Evolutionary conservation across 2,888 invertebrate genomes (phyloP).

Genomic region (Quadroppia sp.): DNA sequence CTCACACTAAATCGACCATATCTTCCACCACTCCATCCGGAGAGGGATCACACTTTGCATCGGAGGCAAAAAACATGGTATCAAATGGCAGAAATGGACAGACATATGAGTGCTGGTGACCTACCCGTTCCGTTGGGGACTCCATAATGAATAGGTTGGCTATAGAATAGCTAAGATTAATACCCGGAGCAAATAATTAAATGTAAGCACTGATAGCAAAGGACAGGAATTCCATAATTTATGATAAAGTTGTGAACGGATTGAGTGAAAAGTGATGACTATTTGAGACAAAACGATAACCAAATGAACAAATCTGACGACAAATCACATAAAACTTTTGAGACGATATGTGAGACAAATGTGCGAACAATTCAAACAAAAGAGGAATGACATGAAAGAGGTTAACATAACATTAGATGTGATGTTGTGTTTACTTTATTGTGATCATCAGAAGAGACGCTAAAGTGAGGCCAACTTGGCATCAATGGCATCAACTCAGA

Average conservation of each 20-base stretch:
- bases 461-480: conserved; percentile 26
- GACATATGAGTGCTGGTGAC: neutral
- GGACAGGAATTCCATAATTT: neutral
- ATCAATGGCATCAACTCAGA: conserved; percentile 26
- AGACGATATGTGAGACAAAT: neutral
- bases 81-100: neutral
- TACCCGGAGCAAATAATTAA: neutral
- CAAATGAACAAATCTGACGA: neutral
- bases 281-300: neutral
- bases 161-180: neutral
- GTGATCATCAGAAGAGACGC: neutral
- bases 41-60: conserved; percentile 66
- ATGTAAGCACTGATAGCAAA: neutral
- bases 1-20: conserved; percentile 77
- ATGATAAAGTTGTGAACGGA: neutral
- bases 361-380: neutral
- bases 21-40: conserved; percentile 82
- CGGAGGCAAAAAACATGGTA: neutral
- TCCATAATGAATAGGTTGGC: neutral
- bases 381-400: conserved; percentile 22
- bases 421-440: conserved; percentile 21
- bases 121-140: neutral
- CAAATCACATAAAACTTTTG: too few relatives aligned
- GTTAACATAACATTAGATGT: conserved; percentile 11
- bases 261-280: conserved; percentile 7